phyloP scores from a whole-genome alignment of 2,888 invertebrate species.

The Dinocampus coccinellae region DNA sequence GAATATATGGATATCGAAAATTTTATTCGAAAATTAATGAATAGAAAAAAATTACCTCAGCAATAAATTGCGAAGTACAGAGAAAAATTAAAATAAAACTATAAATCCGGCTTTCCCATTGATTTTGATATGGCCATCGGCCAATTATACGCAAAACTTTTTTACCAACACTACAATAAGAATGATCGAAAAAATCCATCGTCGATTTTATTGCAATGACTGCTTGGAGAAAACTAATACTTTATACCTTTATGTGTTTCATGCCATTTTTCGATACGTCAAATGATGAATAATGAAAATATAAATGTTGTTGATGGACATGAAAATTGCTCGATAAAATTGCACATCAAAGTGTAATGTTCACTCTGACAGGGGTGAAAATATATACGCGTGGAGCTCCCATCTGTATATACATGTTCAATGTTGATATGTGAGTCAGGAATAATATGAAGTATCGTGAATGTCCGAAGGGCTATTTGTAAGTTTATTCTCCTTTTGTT shows the following conservation, averaged over 20 bases:
- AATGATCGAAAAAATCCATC: neutral
- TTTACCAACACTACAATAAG: neutral
- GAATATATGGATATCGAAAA: neutral
- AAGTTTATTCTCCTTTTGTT: no score
- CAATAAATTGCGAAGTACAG: conserved; percentile 3
- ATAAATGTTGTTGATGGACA: neutral
- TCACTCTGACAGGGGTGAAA: no score
- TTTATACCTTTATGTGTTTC: neutral
- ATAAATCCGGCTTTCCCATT: neutral
- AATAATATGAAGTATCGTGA: no score
- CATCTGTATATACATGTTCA: no score
- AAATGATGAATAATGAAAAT: neutral
- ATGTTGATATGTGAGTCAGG: no score
- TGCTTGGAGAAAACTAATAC: no score
- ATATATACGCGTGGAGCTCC: no score
- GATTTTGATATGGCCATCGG: conserved; percentile 40
- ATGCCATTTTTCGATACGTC: neutral
- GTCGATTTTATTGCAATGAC: no score
- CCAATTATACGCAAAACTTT: conserved; percentile 24
- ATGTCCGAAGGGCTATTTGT: no score
- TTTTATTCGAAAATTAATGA: neutral
- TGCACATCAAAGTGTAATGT: neutral
- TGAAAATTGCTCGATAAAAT: neutral
- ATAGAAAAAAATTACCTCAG: conserved; percentile 12
- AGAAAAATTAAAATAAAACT: neutral